Evolutionary conservation across 2,797 vertebrate genomes (phyloP).

Genomic region (Vultur gryphus): DNA sequence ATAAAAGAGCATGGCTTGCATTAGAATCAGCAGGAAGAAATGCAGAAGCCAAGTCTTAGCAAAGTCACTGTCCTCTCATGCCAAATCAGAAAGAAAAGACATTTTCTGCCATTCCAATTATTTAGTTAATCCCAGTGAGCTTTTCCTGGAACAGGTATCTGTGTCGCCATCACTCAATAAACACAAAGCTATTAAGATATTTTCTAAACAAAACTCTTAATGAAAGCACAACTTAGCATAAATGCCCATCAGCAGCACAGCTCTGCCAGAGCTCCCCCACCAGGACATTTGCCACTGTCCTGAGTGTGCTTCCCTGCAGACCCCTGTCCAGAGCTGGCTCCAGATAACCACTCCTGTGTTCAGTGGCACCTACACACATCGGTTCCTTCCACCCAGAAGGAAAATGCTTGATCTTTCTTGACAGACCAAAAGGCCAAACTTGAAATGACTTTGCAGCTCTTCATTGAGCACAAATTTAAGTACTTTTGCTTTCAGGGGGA

Average conservation of each 20-base stretch:
- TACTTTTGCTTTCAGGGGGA: not conserved
- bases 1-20: not conserved
- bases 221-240: not conserved
- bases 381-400: not conserved
- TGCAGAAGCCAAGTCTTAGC: not conserved
- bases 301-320: not conserved
- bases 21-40: not conserved
- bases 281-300: not conserved
- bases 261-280: conserved; percentile 3
- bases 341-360: not conserved
- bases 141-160: conserved; percentile 29
- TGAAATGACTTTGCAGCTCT: not conserved
- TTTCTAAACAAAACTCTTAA: conserved; percentile 36
- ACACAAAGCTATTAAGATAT: conserved; percentile 6
- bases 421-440: not conserved
- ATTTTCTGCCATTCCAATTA: conserved; percentile 10
- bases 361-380: rapidly evolving
- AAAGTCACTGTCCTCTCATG: not conserved
- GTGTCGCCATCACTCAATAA: not conserved
- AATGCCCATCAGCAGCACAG: not conserved
- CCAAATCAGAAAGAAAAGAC: not conserved
- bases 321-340: rapidly evolving
- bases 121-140: conserved; percentile 18
- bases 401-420: not conserved
- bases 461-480: not conserved